These are phyloP conservation scores for Ramphastos sulfuratus DNA, from an alignment of 2,113 vertebrate species.

Conservation along the genomic window DNA sequence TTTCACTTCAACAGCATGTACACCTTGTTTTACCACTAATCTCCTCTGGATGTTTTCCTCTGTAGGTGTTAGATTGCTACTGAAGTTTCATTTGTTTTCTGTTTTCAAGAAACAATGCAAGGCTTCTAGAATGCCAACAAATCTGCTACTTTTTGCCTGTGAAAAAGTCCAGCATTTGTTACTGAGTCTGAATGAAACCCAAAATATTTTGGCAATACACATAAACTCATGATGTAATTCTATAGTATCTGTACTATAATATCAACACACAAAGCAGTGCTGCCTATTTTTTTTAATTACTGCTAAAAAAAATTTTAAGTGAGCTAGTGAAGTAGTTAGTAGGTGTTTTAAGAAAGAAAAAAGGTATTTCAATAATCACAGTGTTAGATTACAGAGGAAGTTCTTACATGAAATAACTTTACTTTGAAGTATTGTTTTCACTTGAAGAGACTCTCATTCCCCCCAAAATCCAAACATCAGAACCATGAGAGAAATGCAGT, in stretches of 20 bases:
- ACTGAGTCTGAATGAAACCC: not conserved
- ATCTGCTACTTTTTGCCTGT: not conserved
- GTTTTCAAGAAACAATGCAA: not conserved
- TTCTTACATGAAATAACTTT: not conserved
- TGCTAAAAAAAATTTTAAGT: not conserved
- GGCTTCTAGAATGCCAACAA: not conserved
- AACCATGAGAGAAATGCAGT: not conserved
- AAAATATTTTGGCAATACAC: not conserved
- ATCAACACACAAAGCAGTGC: not conserved
- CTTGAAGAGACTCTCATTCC: not conserved
- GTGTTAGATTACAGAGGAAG: not conserved
- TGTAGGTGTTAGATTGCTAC: not conserved
- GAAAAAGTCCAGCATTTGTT: not conserved
- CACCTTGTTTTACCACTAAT: not conserved
- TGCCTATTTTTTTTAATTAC: not conserved
- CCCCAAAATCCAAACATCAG: not conserved
- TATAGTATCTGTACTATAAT: not conserved
- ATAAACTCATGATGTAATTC: not conserved
- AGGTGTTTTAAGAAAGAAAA: not conserved
- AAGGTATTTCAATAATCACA: not conserved
- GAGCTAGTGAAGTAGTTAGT: not conserved
- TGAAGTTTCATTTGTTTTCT: not conserved
- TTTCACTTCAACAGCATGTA: not conserved
- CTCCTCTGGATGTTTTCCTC: not conserved
- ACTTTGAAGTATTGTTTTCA: not conserved